Percentiles rank a stretch among this genome's conserved stretches.
phyloP scores from a whole-genome alignment of 2,797 vertebrate genomes.

The Falco berigora region DNA sequence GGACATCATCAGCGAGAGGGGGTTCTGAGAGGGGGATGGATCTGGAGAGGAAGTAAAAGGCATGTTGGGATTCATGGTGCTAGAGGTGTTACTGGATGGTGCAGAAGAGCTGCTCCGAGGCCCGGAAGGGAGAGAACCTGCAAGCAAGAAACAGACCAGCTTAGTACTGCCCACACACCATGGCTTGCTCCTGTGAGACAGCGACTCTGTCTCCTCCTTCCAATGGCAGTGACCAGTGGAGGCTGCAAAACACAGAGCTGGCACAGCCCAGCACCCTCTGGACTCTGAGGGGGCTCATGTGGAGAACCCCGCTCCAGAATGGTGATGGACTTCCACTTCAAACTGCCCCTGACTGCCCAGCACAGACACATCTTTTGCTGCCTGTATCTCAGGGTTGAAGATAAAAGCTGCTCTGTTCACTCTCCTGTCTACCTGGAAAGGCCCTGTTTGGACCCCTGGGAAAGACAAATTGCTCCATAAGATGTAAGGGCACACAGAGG shows the following conservation, averaged over 20 bases:
- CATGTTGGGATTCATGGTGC: conserved; percentile 83
- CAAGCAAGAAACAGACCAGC: background rate
- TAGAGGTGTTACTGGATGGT: conserved; percentile 80
- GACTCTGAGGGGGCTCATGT: background rate
- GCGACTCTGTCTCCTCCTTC: background rate
- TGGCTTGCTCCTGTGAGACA: background rate
- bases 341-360: background rate
- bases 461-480: background rate
- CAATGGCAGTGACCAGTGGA: background rate
- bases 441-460: background rate
- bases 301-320: background rate
- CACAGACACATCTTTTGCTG: background rate
- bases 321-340: background rate
- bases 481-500: background rate
- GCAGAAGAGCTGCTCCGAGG: conserved; percentile 86
- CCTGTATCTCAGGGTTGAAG: background rate
- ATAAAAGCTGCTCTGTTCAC: background rate
- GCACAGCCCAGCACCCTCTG: background rate
- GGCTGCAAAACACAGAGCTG: background rate
- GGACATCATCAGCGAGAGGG: conserved; percentile 95
- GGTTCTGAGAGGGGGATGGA: conserved; percentile 88
- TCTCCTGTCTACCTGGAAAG: background rate
- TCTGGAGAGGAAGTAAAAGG: conserved; percentile 89
- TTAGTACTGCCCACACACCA: background rate
- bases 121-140: conserved; percentile 70